A percentile compares a stretch with the other conserved stretches of the same genome.
Evolutionary conservation across 2,888 invertebrate species (phyloP).

Genomic region (Xestoiulus laeticollis): DNA sequence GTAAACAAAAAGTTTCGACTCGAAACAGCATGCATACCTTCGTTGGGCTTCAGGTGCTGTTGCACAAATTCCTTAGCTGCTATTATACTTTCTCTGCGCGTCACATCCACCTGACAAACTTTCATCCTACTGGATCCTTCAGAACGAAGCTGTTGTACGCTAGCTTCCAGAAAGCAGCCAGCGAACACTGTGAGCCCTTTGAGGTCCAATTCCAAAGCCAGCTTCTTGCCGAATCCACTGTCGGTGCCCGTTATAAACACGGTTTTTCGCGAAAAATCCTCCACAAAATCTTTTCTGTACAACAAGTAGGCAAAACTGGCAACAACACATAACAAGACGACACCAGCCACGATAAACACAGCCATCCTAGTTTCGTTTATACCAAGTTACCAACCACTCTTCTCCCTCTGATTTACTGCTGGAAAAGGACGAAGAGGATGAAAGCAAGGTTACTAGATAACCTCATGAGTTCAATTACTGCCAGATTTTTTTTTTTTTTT

Average conservation of each 20-base stretch:
- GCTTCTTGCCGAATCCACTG: slow-evolving; percentile 22
- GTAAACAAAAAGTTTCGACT: neutral
- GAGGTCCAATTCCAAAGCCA: slow-evolving; percentile 41
- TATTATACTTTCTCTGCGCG: slow-evolving; percentile 12
- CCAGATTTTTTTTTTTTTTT: neutral
- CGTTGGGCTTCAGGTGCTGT: neutral
- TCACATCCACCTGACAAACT: slow-evolving; percentile 1
- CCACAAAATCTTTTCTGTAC: slow-evolving; percentile 29
- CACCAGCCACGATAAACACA: neutral
- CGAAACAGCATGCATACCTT: slow-evolving; percentile 3
- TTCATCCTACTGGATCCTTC: slow-evolving; percentile 11
- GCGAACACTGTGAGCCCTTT: slow-evolving; percentile 38
- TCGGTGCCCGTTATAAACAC: slow-evolving; percentile 46
- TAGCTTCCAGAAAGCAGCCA: neutral
- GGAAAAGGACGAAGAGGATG: neutral
- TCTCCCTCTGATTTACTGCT: neutral
- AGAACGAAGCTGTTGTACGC: neutral
- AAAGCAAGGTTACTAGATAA: neutral
- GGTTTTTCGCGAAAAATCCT: neutral
- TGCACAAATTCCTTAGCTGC: slow-evolving; percentile 11
- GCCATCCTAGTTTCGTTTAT: neutral
- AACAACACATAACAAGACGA: neutral
- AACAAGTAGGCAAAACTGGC: neutral
- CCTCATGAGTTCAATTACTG: neutral
- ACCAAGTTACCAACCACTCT: neutral